Conservation (phyloP, 2,113 vertebrate genomes). For the Plestiodon gilberti region DNA sequence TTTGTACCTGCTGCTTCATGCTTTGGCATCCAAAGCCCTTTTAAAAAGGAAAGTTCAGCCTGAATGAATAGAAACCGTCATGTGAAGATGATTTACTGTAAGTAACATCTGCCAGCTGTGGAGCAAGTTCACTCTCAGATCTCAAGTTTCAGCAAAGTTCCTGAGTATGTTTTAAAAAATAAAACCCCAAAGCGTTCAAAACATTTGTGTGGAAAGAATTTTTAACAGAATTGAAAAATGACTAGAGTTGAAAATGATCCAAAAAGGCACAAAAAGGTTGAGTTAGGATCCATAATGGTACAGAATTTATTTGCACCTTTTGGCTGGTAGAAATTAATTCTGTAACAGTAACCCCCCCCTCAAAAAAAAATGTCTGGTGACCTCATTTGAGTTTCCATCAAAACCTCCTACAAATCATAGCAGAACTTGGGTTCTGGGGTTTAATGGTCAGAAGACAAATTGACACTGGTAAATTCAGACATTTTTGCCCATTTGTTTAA, state of each 20-base stretch:
- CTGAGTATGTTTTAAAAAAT: neutral
- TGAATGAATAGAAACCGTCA: neutral
- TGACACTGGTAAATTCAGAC: no score
- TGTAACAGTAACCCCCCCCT: neutral
- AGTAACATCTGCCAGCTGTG: slow-evolving; percentile 1
- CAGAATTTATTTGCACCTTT: neutral
- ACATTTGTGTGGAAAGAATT: no score
- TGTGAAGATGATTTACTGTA: slow-evolving; percentile 8
- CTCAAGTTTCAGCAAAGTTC: neutral
- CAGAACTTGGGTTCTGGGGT: no score
- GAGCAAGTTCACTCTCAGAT: neutral
- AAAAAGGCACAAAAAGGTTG: neutral
- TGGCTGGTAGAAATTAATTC: neutral
- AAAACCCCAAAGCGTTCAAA: neutral
- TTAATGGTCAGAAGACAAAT: no score
- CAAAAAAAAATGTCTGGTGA: no score
- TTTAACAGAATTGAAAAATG: neutral
- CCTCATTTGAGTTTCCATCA: no score
- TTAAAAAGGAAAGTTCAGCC: neutral
- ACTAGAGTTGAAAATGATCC: no score
- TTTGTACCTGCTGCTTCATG: slow-evolving; percentile 19
- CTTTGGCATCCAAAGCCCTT: neutral
- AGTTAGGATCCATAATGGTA: neutral
- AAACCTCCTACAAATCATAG: no score
- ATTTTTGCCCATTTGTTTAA: no score